Evolutionary conservation across 64 coral and sea anemone species (phyloP).

Genomic region (Stylophora pistillata): DNA sequence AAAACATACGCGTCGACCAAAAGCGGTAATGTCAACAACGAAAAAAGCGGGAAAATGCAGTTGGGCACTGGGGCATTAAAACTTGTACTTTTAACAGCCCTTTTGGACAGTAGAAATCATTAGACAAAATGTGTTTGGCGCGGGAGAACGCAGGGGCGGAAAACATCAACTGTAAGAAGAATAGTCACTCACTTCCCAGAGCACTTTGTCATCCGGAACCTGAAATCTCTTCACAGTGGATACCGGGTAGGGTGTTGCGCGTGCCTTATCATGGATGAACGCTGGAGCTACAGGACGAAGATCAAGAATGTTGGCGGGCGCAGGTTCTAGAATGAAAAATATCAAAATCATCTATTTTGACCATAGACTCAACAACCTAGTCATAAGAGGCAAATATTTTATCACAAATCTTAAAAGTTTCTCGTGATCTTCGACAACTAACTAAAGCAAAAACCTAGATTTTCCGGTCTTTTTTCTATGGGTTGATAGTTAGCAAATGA

Average conservation of each 20-base stretch:
- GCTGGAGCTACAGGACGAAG: constrained; percentile 26
- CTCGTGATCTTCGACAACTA: too few relatives aligned
- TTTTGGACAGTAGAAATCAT: too few relatives aligned
- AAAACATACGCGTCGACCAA: background rate
- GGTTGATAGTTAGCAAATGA: too few relatives aligned
- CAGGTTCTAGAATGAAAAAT: constrained; percentile 31
- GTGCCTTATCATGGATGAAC: constrained; percentile 86
- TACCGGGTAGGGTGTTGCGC: constrained; percentile 82
- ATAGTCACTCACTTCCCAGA: constrained; percentile 74
- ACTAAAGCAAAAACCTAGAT: too few relatives aligned
- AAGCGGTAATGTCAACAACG: background rate
- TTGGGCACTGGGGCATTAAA: too few relatives aligned
- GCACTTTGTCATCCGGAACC: constrained; percentile 82
- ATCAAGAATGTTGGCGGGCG: constrained; percentile 13
- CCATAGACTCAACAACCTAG: background rate
- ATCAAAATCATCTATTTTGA: background rate
- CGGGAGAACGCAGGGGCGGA: too few relatives aligned
- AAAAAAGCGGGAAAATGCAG: background rate
- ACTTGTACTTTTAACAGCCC: too few relatives aligned
- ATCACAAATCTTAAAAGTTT: too few relatives aligned
- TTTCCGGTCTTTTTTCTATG: too few relatives aligned
- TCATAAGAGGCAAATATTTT: background rate
- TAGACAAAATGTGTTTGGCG: too few relatives aligned
- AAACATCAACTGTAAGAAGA: background rate
- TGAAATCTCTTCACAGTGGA: constrained; percentile 69